Evolutionary conservation across 2,888 invertebrate genomes (phyloP).

Genomic region (Dexiosoma caninum): DNA sequence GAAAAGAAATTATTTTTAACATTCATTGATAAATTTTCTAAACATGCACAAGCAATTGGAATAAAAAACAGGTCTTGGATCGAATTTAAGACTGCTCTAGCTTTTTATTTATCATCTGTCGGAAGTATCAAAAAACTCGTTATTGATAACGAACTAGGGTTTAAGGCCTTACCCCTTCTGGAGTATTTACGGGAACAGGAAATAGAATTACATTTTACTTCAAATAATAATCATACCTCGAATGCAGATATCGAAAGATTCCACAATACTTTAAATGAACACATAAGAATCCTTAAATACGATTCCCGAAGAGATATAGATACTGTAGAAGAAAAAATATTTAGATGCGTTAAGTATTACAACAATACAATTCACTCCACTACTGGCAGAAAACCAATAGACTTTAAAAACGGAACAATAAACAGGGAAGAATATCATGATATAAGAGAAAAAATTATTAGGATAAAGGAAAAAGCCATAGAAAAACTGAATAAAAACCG

Average conservation of each 20-base stretch:
- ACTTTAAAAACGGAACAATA: conserved; percentile 3
- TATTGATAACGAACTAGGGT: too few species aligned
- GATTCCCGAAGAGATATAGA: conserved; percentile 50
- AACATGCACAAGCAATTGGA: conserved; percentile 29
- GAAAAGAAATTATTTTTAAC: conserved; percentile 27
- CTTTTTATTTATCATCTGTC: too few species aligned
- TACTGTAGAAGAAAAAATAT: conserved; percentile 61
- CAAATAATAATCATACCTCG: conserved; percentile 18
- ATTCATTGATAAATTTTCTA: conserved; percentile 48
- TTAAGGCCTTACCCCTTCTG: conserved; percentile 60
- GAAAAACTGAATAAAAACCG: too few species aligned
- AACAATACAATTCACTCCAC: conserved; percentile 61
- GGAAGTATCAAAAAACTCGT: too few species aligned
- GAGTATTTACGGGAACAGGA: conserved; percentile 32
- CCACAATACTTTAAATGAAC: conserved; percentile 20
- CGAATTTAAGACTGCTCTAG: conserved; percentile 49
- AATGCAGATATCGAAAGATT: conserved; percentile 16
- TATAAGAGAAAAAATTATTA: background rate
- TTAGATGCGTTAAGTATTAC: conserved; percentile 54
- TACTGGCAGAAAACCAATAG: conserved; percentile 31
- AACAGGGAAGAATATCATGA: too few species aligned
- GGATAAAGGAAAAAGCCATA: background rate
- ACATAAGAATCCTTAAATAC: conserved; percentile 50
- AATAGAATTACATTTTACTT: background rate
- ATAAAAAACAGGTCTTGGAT: conserved; percentile 28